Conservation (phyloP, 2,888 invertebrate genomes). For the Ichneumoninae sp. region DNA sequence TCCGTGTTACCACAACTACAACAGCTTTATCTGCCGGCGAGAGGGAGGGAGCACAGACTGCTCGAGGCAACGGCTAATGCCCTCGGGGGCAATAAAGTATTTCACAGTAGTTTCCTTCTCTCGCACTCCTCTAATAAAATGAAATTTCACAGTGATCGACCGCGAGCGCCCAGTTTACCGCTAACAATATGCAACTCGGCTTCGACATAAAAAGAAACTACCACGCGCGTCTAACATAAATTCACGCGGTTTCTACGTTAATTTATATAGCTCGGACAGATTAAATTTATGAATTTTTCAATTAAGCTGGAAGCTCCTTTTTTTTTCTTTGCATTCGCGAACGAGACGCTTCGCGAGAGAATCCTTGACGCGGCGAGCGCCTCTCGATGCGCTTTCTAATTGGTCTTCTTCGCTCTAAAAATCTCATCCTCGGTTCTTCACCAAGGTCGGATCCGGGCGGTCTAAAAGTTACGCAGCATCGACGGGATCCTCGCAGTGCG, state of each 20-base stretch:
- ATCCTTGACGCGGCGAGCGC: slow-evolving; percentile 56
- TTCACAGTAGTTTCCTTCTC: slow-evolving; percentile 42
- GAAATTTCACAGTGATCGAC: slow-evolving; percentile 37
- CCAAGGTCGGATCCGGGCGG: slow-evolving; percentile 55
- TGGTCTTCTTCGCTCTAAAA: slow-evolving; percentile 63
- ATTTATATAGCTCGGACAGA: neutral
- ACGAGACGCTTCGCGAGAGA: slow-evolving; percentile 48
- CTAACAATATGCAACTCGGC: slow-evolving; percentile 24
- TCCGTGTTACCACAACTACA: slow-evolving; percentile 49
- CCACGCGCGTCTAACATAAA: neutral
- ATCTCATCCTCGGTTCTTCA: slow-evolving; percentile 61
- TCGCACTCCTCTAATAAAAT: slow-evolving; percentile 33
- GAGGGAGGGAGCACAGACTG: slow-evolving; percentile 30
- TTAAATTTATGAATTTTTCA: slow-evolving; percentile 17
- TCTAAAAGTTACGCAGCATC: neutral
- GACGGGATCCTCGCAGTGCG: neutral
- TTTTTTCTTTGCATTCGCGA: slow-evolving; percentile 40
- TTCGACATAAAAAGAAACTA: slow-evolving; percentile 14
- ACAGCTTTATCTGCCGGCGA: slow-evolving; percentile 4
- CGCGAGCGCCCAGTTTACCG: slow-evolving; percentile 1
- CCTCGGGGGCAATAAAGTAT: slow-evolving; percentile 54
- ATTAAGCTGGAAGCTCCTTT: slow-evolving; percentile 8
- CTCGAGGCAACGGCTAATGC: slow-evolving; percentile 30
- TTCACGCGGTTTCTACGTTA: neutral
- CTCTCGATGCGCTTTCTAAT: slow-evolving; percentile 68